Evolutionary conservation across 2,797 vertebrate genomes (phyloP).

Genomic region (Anas bahamensis): DNA sequence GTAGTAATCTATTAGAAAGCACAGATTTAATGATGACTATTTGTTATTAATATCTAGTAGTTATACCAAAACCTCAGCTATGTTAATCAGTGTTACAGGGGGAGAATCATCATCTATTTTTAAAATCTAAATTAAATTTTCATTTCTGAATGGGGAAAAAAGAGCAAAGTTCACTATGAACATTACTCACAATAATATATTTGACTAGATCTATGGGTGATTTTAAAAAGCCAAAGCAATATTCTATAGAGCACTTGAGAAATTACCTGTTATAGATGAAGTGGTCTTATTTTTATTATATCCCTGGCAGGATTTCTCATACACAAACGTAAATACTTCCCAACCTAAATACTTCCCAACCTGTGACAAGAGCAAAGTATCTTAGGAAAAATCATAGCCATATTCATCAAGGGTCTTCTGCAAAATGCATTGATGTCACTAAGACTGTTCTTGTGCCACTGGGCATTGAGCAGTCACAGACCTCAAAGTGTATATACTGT

Average conservation of each 20-base stretch:
- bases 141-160: not conserved
- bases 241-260: not conserved
- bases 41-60: not conserved
- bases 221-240: not conserved
- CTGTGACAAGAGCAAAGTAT: not conserved
- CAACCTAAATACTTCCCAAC: not conserved
- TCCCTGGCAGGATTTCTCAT: not conserved
- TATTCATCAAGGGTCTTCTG: not conserved
- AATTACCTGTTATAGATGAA: not conserved
- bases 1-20: not conserved
- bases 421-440: not conserved
- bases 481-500: not conserved
- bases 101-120: not conserved
- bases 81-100: not conserved
- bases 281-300: not conserved
- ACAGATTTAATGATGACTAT: not conserved
- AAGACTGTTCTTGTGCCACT: not conserved
- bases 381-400: not conserved
- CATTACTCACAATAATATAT: not conserved
- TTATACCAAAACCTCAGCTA: not conserved
- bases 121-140: not conserved
- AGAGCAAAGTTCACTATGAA: not conserved
- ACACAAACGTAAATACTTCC: not conserved
- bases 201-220: not conserved
- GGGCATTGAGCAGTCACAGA: not conserved